These are phyloP conservation scores for Diprion similis DNA, from an alignment of 1,140 invertebrate species.

Conservation along the genomic window DNA sequence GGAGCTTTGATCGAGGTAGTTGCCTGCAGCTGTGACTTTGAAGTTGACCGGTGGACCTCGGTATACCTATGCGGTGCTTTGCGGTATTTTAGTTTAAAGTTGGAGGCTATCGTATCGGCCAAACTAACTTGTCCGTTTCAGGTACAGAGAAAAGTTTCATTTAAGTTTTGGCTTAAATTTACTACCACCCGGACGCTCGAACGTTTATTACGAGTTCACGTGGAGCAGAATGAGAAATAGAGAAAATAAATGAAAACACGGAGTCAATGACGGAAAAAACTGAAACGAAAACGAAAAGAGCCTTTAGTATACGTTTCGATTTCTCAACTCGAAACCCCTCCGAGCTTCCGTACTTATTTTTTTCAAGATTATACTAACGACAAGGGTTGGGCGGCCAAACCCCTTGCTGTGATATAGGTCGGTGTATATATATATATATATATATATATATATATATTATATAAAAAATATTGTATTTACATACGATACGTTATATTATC, in stretches of 20 bases:
- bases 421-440: too few relatives aligned
- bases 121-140: background rate
- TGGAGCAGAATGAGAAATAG: too few relatives aligned
- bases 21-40: background rate
- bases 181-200: background rate
- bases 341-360: background rate
- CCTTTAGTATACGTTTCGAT: background rate
- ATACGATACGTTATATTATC: too few relatives aligned
- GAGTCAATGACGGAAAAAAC: too few relatives aligned
- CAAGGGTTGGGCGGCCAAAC: too few relatives aligned
- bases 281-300: background rate
- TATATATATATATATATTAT: too few relatives aligned
- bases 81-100: background rate
- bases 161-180: conserved; percentile 1
- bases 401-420: too few relatives aligned
- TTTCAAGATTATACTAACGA: too few relatives aligned
- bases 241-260: too few relatives aligned
- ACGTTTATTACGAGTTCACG: background rate
- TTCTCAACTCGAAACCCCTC: background rate
- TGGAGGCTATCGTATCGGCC: background rate
- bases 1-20: background rate
- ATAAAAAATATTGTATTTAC: too few relatives aligned
- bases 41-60: background rate
- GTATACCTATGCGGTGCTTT: background rate
- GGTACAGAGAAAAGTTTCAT: background rate